Conservation (phyloP, 2,888 invertebrate species). For the Drosophila rellima region DNA sequence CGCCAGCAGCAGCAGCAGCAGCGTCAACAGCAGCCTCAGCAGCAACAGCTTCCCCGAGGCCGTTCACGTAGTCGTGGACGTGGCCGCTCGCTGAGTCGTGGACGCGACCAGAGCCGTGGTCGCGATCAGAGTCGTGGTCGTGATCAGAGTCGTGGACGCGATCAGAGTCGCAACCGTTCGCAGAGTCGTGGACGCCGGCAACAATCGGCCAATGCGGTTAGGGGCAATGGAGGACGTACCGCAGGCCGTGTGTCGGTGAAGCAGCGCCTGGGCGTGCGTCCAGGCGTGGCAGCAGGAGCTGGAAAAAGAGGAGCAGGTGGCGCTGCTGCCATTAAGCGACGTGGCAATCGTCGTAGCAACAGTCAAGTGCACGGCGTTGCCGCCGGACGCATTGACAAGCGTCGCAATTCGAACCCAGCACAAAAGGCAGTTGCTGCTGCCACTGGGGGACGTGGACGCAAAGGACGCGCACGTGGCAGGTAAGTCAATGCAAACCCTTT, state of each 20-base stretch:
- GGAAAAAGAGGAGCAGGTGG: conserved; percentile 32
- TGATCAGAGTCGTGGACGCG: conserved; percentile 39
- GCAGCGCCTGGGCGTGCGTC: conserved; percentile 82
- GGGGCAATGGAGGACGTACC: conserved; percentile 36
- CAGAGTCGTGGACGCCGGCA: conserved; percentile 44
- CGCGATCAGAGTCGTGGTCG: conserved; percentile 48
- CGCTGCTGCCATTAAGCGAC: conserved; percentile 41
- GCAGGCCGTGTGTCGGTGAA: conserved; percentile 76
- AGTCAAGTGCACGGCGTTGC: conserved; percentile 72
- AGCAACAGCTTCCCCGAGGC: conserved; percentile 33
- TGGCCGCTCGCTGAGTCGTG: conserved; percentile 51
- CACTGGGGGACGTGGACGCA: conserved; percentile 58
- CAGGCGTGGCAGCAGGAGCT: conserved; percentile 52
- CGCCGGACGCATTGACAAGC: conserved; percentile 80
- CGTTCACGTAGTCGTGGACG: conserved; percentile 67
- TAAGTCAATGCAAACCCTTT: conserved; percentile 34
- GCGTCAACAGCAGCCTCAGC: conserved; percentile 36
- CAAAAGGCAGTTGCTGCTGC: conserved; percentile 59
- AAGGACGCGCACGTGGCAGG: conserved; percentile 78
- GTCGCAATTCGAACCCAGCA: conserved; percentile 62
- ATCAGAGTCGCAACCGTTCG: conserved; percentile 29
- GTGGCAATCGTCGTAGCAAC: conserved; percentile 60
- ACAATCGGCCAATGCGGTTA: conserved; percentile 35
- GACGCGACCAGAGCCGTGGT: conserved; percentile 31
- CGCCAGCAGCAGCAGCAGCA: conserved; percentile 54